Evolutionary conservation across 64 coral and sea anemone species (phyloP).

Genomic region (Actinia tenebrosa): DNA sequence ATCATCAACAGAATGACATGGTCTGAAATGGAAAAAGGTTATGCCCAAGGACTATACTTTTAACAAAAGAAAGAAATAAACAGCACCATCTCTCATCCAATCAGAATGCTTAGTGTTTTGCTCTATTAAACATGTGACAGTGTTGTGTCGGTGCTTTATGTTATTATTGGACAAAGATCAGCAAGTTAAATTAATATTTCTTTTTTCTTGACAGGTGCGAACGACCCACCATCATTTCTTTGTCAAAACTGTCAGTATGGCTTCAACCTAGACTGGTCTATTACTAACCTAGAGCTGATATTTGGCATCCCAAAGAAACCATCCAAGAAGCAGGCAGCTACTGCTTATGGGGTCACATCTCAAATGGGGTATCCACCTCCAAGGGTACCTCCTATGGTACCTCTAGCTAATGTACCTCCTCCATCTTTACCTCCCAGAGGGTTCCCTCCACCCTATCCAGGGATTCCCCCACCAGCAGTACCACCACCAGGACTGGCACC

Average conservation of each 20-base stretch:
- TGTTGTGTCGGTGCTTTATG: too few relatives aligned
- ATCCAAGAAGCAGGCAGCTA: not conserved
- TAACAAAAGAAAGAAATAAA: too few relatives aligned
- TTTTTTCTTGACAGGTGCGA: conserved; percentile 45
- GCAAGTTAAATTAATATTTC: not conserved
- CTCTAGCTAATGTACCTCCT: conserved; percentile 4
- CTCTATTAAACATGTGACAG: too few relatives aligned
- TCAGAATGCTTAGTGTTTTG: too few relatives aligned
- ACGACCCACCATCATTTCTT: conserved; percentile 90
- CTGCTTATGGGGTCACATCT: not conserved
- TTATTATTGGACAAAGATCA: not conserved
- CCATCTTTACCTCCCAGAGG: conserved; percentile 13
- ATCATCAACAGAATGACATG: too few relatives aligned
- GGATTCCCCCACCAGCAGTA: conserved; percentile 18
- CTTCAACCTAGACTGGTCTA: conserved; percentile 96
- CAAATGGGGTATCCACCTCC: conserved; percentile 6
- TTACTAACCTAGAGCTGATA: conserved; percentile 88
- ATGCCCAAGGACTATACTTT: too few relatives aligned
- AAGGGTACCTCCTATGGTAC: conserved; percentile 9
- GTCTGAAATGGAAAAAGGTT: too few relatives aligned
- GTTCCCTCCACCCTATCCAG: not conserved
- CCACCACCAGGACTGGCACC: conserved; percentile 17
- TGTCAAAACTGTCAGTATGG: conserved; percentile 87
- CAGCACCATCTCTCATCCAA: too few relatives aligned
- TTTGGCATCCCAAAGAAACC: conserved; percentile 47